phyloP scores from a whole-genome alignment of 2,113 vertebrate species.

The Thamnaconus septentrionalis region DNA sequence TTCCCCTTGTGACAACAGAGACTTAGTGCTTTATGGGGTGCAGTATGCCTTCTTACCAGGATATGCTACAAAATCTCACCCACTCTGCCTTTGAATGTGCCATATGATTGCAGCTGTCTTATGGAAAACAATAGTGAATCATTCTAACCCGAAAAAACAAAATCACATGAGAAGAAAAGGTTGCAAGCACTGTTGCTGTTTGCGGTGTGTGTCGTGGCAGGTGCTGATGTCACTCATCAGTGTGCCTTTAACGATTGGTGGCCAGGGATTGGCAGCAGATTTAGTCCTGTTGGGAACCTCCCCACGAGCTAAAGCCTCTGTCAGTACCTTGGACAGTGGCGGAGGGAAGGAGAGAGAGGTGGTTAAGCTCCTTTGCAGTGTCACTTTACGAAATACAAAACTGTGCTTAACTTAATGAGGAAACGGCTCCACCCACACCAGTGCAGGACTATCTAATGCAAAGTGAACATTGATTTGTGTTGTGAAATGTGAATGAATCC shows the following conservation, averaged over 20 bases:
- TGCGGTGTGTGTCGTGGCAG: conserved; percentile 4
- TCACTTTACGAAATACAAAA: conserved; percentile 30
- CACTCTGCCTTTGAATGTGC: too few relatives aligned
- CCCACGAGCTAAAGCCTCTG: conserved; percentile 35
- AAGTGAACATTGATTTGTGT: conserved; percentile 6
- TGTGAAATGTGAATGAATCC: neutral
- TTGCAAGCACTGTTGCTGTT: neutral
- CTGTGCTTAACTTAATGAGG: conserved; percentile 47
- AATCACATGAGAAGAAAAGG: too few relatives aligned
- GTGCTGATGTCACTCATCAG: conserved; percentile 7
- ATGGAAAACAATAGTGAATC: too few relatives aligned
- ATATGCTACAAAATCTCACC: too few relatives aligned
- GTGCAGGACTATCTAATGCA: neutral
- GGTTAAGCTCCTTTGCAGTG: conserved; percentile 52
- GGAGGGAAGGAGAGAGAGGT: conserved; percentile 4
- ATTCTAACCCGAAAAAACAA: too few relatives aligned
- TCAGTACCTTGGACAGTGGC: conserved; percentile 17
- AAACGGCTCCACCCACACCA: conserved; percentile 24
- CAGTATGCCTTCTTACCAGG: too few relatives aligned
- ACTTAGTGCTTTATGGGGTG: too few relatives aligned
- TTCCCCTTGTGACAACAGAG: too few relatives aligned
- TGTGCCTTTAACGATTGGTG: conserved; percentile 30
- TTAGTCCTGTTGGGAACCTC: conserved; percentile 38
- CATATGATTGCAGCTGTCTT: too few relatives aligned
- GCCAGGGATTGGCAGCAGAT: conserved; percentile 33